These are phyloP conservation scores for Drosophila repletoides DNA, from an alignment of 1,140 invertebrate genomes.

Conservation along the genomic window DNA sequence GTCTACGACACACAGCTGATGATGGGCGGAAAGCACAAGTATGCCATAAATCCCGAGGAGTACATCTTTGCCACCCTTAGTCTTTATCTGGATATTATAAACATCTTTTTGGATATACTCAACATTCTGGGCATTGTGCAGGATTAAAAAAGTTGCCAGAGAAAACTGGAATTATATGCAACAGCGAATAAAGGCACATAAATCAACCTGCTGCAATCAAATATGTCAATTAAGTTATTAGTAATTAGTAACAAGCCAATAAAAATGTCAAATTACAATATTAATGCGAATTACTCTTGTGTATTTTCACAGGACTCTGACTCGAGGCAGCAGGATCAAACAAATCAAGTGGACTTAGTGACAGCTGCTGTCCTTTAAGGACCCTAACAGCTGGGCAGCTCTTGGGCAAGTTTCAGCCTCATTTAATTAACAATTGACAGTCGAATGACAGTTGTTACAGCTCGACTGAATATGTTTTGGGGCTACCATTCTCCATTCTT, in stretches of 20 bases:
- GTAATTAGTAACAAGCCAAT: slow-evolving; percentile 55
- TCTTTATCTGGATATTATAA: slow-evolving; percentile 83
- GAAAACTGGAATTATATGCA: no score
- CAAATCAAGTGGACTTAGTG: slow-evolving; percentile 60
- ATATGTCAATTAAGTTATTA: slow-evolving; percentile 74
- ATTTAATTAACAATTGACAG: slow-evolving; percentile 77
- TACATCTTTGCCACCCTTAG: slow-evolving; percentile 59
- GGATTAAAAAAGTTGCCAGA: slow-evolving; percentile 5
- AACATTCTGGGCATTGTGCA: slow-evolving; percentile 82
- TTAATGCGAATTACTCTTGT: slow-evolving; percentile 41
- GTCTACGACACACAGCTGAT: slow-evolving; percentile 97
- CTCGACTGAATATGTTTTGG: no score
- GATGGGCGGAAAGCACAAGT: slow-evolving; percentile 87
- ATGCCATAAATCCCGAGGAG: slow-evolving; percentile 54
- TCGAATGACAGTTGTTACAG: slow-evolving; percentile 56
- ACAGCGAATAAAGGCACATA: no score
- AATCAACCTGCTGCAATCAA: slow-evolving; percentile 2
- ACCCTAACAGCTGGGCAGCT: no score
- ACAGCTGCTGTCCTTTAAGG: slow-evolving; percentile 40
- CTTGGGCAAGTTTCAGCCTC: neutral
- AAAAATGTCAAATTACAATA: slow-evolving; percentile 70
- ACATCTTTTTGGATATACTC: slow-evolving; percentile 92
- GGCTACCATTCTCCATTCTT: no score
- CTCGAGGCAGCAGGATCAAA: slow-evolving; percentile 12
- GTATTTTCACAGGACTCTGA: neutral